Evolutionary conservation across 2,888 invertebrate genomes (phyloP).

Genomic region (Coecobrya sp.): DNA sequence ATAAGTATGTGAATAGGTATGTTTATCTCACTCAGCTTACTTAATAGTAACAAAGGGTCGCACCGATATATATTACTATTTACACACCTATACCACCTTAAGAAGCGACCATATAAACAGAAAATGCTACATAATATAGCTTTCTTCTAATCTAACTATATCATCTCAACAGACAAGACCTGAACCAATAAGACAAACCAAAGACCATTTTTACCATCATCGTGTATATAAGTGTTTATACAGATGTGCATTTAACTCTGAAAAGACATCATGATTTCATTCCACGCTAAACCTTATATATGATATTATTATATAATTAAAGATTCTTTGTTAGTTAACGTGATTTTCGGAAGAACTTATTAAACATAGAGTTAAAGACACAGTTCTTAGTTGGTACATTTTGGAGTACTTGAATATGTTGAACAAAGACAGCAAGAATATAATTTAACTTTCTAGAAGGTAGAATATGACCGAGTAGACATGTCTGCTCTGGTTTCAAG

Average conservation of each 20-base stretch:
- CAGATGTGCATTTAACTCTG: no score
- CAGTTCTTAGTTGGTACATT: background rate
- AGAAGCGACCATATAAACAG: background rate
- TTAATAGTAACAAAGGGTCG: background rate
- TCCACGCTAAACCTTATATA: background rate
- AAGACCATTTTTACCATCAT: background rate
- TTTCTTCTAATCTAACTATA: background rate
- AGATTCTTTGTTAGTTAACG: background rate
- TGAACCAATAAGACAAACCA: background rate
- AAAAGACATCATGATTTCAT: background rate
- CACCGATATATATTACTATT: background rate
- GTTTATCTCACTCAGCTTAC: no score
- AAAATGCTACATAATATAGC: background rate
- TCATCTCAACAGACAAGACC: background rate
- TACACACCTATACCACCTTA: background rate
- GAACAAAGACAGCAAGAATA: background rate
- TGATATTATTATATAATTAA: background rate
- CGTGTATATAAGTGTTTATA: background rate
- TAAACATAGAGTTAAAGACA: background rate
- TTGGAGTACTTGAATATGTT: background rate
- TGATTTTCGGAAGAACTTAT: background rate
- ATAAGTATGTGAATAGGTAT: no score
- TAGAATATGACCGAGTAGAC: background rate
- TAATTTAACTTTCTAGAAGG: background rate
- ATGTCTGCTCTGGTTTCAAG: background rate